phyloP scores from a whole-genome alignment of 2,888 invertebrate species.

The Chymomyza procnemis region DNA sequence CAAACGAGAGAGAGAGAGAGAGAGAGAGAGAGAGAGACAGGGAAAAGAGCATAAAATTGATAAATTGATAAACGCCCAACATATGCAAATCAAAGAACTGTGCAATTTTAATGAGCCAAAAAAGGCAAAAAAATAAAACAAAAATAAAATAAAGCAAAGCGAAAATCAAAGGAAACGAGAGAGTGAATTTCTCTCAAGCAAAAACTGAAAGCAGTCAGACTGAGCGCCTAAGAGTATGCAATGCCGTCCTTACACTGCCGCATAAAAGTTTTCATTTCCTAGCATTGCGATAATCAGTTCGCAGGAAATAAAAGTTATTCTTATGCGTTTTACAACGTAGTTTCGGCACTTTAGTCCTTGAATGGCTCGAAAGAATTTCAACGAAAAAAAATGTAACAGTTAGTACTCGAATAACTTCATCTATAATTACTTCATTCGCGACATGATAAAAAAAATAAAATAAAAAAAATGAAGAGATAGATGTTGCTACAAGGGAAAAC shows the following conservation, averaged over 20 bases:
- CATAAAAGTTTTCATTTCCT: background rate
- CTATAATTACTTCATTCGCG: too few species aligned
- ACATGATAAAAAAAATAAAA: too few species aligned
- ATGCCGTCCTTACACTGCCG: background rate
- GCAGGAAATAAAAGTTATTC: too few species aligned
- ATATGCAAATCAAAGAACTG: conserved; percentile 70
- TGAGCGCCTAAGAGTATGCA: conserved; percentile 1
- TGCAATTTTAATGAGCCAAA: conserved; percentile 66
- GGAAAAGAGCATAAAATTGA: conserved; percentile 3
- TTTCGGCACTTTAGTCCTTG: too few species aligned
- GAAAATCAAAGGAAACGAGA: too few species aligned
- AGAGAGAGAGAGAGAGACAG: background rate
- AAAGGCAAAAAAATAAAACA: background rate
- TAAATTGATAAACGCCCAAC: conserved; percentile 11
- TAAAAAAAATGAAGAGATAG: too few species aligned
- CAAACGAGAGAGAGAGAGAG: background rate
- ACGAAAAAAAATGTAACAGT: too few species aligned
- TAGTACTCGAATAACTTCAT: too few species aligned
- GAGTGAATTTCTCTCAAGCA: background rate
- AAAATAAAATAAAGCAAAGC: conserved; percentile 11
- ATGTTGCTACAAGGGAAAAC: too few species aligned
- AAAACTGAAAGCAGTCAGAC: background rate
- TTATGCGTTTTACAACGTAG: too few species aligned
- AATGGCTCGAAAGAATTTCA: too few species aligned
- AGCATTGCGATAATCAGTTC: background rate